Evolutionary conservation across 2,113 vertebrate species (phyloP).

Genomic region (Campylomormyrus tamandua): DNA sequence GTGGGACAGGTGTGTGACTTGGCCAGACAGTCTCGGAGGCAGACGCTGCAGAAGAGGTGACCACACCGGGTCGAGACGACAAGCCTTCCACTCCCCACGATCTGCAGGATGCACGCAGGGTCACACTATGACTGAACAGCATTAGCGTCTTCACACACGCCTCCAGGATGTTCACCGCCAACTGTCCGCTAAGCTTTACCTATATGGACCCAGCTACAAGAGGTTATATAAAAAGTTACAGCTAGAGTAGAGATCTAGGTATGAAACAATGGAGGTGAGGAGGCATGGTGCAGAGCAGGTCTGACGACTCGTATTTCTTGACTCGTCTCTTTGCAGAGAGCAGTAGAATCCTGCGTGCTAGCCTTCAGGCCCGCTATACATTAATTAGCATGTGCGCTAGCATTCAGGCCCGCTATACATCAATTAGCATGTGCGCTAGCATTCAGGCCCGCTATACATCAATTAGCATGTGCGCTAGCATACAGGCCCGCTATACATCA

Average conservation of each 20-base stretch:
- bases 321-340: background rate
- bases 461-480: too few relatives aligned
- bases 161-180: background rate
- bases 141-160: background rate
- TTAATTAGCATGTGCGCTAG: too few relatives aligned
- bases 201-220: background rate
- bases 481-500: background rate
- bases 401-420: background rate
- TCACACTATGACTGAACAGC: background rate
- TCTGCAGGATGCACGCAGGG: conserved; percentile 56
- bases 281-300: background rate
- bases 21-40: conserved; percentile 79
- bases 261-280: background rate
- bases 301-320: background rate
- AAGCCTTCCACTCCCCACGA: conserved; percentile 79
- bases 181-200: background rate
- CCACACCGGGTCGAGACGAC: conserved; percentile 90
- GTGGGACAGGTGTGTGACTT: conserved; percentile 81
- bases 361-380: background rate
- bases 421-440: too few relatives aligned
- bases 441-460: background rate
- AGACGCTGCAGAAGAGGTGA: conserved; percentile 93
- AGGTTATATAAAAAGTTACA: background rate
- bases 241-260: background rate
- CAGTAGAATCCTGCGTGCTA: background rate